Percentiles rank a stretch among this genome's conserved stretches.
Conservation (phyloP, 2,888 invertebrate species). For the Chironomus tentans region DNA sequence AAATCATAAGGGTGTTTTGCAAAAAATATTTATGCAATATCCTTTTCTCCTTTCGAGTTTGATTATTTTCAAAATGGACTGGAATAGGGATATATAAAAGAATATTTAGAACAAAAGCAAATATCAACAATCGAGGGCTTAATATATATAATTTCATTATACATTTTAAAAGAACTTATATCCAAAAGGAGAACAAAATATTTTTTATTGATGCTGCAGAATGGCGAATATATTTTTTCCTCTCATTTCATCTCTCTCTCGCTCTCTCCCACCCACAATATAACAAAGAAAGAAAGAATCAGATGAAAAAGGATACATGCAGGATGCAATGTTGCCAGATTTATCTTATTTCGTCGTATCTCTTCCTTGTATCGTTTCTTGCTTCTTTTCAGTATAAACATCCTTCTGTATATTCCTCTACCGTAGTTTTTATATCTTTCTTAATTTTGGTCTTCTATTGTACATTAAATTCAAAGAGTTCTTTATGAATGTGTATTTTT, state of each 20-base stretch:
- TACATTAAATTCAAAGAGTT: not conserved
- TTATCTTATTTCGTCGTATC: conserved; percentile 4
- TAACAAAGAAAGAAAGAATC: not conserved
- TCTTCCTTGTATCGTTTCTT: not conserved
- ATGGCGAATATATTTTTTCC: not conserved
- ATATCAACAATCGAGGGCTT: not conserved
- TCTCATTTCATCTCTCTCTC: not conserved
- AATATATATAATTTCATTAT: too few species aligned
- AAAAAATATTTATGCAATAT: not conserved
- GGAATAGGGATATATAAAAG: not conserved
- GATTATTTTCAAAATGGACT: not conserved
- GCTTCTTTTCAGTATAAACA: not conserved
- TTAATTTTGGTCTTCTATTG: not conserved
- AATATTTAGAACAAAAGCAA: not conserved
- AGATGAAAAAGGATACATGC: conserved; percentile 5
- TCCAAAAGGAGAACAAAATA: not conserved
- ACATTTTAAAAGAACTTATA: not conserved
- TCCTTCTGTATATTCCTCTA: not conserved
- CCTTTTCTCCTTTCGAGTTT: not conserved
- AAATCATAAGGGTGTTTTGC: not conserved
- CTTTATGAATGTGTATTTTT: not conserved
- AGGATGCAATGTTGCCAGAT: conserved; percentile 3
- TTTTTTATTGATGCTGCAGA: not conserved
- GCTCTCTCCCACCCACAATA: not conserved
- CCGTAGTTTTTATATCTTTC: not conserved